phyloP scores from a whole-genome alignment of 2,113 vertebrate genomes.

The Channa argus region DNA sequence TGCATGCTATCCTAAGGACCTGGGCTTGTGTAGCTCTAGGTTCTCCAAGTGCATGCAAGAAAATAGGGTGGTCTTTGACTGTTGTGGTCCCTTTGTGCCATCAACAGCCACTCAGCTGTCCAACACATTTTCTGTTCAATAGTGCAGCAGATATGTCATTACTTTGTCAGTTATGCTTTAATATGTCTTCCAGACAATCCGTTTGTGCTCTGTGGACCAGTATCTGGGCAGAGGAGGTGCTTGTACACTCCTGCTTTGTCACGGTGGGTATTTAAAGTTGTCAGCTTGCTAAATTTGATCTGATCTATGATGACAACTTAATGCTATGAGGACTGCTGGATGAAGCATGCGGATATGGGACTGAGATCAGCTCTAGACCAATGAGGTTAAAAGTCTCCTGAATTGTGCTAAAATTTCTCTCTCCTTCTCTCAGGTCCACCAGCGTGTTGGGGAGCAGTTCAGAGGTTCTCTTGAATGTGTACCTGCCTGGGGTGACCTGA shows the following conservation, averaged over 20 bases:
- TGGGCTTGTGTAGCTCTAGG: slow-evolving; percentile 66
- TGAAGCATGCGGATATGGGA: slow-evolving; percentile 93
- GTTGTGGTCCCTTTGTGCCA: slow-evolving; percentile 73
- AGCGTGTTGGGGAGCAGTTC: neutral
- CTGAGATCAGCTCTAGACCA: slow-evolving; percentile 81
- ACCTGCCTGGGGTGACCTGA: neutral
- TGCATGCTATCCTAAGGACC: slow-evolving; percentile 73
- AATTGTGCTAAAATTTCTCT: neutral
- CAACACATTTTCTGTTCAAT: slow-evolving; percentile 64
- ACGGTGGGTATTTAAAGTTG: slow-evolving; percentile 29
- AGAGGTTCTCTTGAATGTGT: neutral
- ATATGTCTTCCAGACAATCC: too few species aligned
- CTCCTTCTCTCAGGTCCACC: slow-evolving; percentile 25
- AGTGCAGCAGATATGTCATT: neutral
- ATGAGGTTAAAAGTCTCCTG: rapidly evolving
- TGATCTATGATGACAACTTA: slow-evolving; percentile 85
- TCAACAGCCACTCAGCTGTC: slow-evolving; percentile 86
- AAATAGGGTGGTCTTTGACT: slow-evolving; percentile 86
- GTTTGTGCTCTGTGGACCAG: neutral
- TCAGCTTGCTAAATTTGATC: neutral
- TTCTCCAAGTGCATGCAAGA: slow-evolving; percentile 88
- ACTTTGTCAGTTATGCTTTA: too few species aligned
- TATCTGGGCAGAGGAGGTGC: rapidly evolving
- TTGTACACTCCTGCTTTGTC: rapidly evolving
- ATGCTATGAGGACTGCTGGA: slow-evolving; percentile 83